A percentile compares a stretch with the other conserved stretches of the same genome.
Conservation (phyloP, 2,113 vertebrate genomes). For the Tragelaphus scriptus region DNA sequence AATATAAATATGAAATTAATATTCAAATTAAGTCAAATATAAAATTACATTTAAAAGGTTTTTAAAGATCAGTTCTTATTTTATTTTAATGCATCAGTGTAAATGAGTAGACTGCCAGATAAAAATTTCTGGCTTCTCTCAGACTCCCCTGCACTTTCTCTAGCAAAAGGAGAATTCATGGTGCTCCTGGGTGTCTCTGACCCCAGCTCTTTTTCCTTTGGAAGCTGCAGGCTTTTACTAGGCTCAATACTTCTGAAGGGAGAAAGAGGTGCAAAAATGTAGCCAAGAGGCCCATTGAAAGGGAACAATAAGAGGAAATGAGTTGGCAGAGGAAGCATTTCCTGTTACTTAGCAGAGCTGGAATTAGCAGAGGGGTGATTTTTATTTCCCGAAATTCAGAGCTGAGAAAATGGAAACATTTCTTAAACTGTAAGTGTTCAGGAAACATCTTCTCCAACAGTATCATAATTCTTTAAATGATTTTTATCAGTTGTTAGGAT, state of each 20-base stretch:
- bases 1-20: neutral
- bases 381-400: conserved; percentile 18
- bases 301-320: neutral
- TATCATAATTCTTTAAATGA: neutral
- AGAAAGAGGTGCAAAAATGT: neutral
- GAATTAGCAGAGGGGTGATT: neutral
- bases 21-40: neutral
- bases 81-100: neutral
- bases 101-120: neutral
- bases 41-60: neutral
- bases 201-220: neutral
- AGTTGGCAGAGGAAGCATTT: neutral
- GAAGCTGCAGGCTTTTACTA: neutral
- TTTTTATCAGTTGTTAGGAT: neutral
- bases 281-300: neutral
- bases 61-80: neutral
- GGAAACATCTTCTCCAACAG: neutral
- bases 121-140: neutral
- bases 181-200: neutral
- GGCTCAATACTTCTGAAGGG: neutral
- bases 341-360: neutral
- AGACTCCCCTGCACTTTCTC: neutral
- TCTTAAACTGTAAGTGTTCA: neutral
- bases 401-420: neutral
- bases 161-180: neutral